Percentiles rank a stretch among this genome's conserved stretches.
These are phyloP conservation scores for Notamacropus eugenii DNA, from an alignment of 2,797 vertebrate species.

Conservation along the genomic window DNA sequence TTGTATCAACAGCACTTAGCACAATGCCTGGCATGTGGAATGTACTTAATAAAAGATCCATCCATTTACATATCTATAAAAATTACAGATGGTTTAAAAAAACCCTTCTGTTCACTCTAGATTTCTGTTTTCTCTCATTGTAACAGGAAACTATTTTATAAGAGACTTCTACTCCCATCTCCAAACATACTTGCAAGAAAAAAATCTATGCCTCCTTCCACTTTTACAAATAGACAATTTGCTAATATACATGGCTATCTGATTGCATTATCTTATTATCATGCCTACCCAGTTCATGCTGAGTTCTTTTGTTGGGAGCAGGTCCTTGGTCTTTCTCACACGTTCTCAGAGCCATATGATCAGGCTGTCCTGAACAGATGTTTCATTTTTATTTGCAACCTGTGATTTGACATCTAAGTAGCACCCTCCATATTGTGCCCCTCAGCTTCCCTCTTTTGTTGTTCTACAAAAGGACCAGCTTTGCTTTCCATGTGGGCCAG, in stretches of 20 bases:
- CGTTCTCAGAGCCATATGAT: slow-evolving; percentile 25
- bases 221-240: slow-evolving; percentile 16
- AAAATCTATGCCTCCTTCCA: slow-evolving; percentile 4
- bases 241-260: neutral
- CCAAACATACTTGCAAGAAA: neutral
- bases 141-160: neutral
- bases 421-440: neutral
- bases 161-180: neutral
- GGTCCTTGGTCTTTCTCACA: neutral
- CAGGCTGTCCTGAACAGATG: slow-evolving; percentile 16
- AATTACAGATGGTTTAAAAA: neutral
- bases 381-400: slow-evolving; percentile 43
- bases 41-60: neutral
- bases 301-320: slow-evolving; percentile 30
- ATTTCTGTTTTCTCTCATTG: neutral
- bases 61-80: neutral
- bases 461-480: slow-evolving; percentile 51
- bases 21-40: neutral
- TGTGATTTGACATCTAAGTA: slow-evolving; percentile 58
- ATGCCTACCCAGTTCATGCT: neutral
- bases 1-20: neutral
- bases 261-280: neutral
- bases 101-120: neutral
- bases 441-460: slow-evolving; percentile 38
- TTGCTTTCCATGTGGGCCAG: slow-evolving; percentile 43